Percentiles rank a stretch among this genome's conserved stretches.
These are phyloP conservation scores for Hypercompe scribonia DNA, from an alignment of 2,888 invertebrate species.

Conservation along the genomic window DNA sequence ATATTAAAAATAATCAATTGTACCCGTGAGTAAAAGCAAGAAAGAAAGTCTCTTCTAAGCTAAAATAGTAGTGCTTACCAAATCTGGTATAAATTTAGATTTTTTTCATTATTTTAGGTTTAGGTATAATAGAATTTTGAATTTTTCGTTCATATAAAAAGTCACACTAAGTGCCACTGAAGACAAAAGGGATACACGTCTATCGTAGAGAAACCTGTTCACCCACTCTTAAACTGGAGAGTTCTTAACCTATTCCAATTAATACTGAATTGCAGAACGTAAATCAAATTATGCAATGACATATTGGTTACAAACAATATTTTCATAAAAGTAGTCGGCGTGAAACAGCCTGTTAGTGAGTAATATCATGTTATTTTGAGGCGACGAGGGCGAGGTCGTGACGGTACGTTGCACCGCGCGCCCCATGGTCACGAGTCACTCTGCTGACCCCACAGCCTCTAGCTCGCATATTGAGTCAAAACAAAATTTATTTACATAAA, in stretches of 20 bases:
- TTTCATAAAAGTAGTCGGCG: slow-evolving; percentile 69
- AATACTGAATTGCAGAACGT: neutral
- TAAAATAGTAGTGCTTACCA: no score
- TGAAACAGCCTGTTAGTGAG: slow-evolving; percentile 85
- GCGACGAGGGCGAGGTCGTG: slow-evolving; percentile 80
- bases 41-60: no score
- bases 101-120: no score
- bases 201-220: no score
- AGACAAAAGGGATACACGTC: no score
- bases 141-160: no score
- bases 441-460: slow-evolving; percentile 76
- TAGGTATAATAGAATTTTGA: no score
- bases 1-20: slow-evolving; percentile 10
- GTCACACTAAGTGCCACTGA: no score
- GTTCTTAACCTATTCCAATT: neutral
- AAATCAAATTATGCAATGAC: slow-evolving; percentile 27
- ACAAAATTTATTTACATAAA: slow-evolving; percentile 52
- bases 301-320: slow-evolving; percentile 52
- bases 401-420: slow-evolving; percentile 66
- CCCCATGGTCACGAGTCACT: slow-evolving; percentile 80
- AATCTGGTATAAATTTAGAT: no score
- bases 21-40: neutral
- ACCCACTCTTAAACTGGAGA: no score
- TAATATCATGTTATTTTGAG: slow-evolving; percentile 84
- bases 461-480: slow-evolving; percentile 53